Evolutionary conservation across 2,113 vertebrate species (phyloP).

Genomic region (Mastomys natalensis): DNA sequence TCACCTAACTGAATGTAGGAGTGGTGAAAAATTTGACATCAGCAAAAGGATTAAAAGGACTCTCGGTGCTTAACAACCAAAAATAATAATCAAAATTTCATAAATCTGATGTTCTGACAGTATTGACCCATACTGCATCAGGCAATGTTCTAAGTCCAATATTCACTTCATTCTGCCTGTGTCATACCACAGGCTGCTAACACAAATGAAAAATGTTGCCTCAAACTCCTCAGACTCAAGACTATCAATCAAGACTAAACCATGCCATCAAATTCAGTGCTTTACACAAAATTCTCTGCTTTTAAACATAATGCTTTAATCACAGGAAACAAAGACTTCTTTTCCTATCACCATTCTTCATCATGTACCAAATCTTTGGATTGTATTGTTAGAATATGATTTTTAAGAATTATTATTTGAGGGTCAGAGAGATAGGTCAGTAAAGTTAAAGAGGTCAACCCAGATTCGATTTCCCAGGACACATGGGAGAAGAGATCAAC

Average conservation of each 20-base stretch:
- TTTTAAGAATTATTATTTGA: background rate
- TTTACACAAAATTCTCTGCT: background rate
- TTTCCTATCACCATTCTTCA: background rate
- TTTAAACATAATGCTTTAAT: background rate
- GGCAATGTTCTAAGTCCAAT: background rate
- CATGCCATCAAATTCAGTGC: background rate
- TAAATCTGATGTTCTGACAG: background rate
- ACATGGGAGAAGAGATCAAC: background rate
- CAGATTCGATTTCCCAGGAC: background rate
- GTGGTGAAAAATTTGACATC: background rate
- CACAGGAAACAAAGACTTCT: background rate
- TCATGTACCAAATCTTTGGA: background rate
- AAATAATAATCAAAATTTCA: background rate
- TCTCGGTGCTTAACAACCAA: background rate
- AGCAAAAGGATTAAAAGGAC: background rate
- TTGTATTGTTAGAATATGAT: background rate
- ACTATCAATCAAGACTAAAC: background rate
- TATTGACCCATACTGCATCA: background rate
- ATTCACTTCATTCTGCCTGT: background rate
- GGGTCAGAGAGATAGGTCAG: background rate
- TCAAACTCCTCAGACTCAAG: background rate
- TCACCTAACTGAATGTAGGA: background rate
- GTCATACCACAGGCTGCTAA: background rate
- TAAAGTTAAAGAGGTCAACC: background rate
- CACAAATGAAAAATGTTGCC: background rate